A percentile compares a stretch with the other conserved stretches of the same genome.
These are phyloP conservation scores for Podarcis muralis DNA, from an alignment of 2,113 vertebrate species.

Conservation along the genomic window DNA sequence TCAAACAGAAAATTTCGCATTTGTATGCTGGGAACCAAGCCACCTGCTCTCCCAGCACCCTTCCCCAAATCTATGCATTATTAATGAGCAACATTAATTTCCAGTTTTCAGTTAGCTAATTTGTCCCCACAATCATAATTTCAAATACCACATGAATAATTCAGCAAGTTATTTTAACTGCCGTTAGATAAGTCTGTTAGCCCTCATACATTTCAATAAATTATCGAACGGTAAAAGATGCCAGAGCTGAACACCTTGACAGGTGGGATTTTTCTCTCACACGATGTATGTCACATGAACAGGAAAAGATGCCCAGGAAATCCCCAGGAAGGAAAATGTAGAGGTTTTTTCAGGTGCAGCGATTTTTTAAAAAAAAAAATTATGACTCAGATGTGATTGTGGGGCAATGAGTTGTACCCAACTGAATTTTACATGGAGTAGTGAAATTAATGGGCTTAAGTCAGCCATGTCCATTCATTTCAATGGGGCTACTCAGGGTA, in stretches of 20 bases:
- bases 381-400: neutral
- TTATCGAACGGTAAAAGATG: slow-evolving; percentile 49
- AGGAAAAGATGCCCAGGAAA: neutral
- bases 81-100: slow-evolving; percentile 68
- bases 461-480: too few relatives aligned
- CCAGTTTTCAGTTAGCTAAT: slow-evolving; percentile 70
- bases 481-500: too few relatives aligned
- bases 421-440: too few relatives aligned
- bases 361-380: too few relatives aligned
- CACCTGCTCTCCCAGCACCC: slow-evolving; percentile 4
- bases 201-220: slow-evolving; percentile 72
- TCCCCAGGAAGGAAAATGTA: neutral
- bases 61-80: slow-evolving; percentile 52
- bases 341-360: neutral
- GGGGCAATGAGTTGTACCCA: too few relatives aligned
- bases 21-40: slow-evolving; percentile 4
- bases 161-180: slow-evolving; percentile 76
- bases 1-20: neutral
- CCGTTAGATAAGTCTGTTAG: slow-evolving; percentile 74
- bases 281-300: rapidly evolving
- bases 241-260: slow-evolving; percentile 38
- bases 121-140: slow-evolving; percentile 76
- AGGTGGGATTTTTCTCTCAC: neutral
- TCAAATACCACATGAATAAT: slow-evolving; percentile 80
- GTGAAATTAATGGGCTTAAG: too few relatives aligned